Evolutionary conservation across 1,140 invertebrate genomes (phyloP), one percentile per base, ranked within the genome.

Genomic region (Hestina assimilis): DNA sequence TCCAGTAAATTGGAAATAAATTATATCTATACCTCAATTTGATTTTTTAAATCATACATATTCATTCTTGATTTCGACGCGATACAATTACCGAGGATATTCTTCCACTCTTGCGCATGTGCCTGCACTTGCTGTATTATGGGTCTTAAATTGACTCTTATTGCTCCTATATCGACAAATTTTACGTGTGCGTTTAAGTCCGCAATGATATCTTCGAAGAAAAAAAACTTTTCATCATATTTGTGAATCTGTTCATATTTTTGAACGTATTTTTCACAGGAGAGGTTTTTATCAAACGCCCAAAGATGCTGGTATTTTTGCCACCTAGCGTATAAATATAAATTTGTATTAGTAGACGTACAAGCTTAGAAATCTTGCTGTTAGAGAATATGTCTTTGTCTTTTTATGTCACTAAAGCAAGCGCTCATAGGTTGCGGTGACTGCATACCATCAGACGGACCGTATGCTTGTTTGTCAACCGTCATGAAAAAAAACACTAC

Each of bases 211-310:
- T 92, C 91, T 66, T 92, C 92, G 78, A 96, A 97, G 84, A 94
- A 95, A 69, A 92, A 92, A 66, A 97, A 93, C 82, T 95, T 95
- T 55, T 96, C 93, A 71, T 97, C 94, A 86, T 94, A 96, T 56
- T 92, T 91, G 14, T 92, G 88, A 3, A 97, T 91, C 8, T 93
- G 92, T 2, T 93, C 93, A 72, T 92, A 90, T 45, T 92, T 93
- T 20, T 89, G 83, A 2, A 94, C 90, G 87, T 96, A 97, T 76
- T 94, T 93, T 62, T 95, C 92, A 60, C 93, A 94, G 2, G 92
- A 91, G 9, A 90, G 72, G 41, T 90, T 87, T 87, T 97, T 97
- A 70, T 97, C 95, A 62, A 91, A 92, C 6, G 92, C 91, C 96
- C 96, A 97, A 3, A 98, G 86, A 77, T 92, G 93, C 55, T 91